phyloP scores from a whole-genome alignment of 2,888 invertebrate genomes.

The Caenorhabditis becei region DNA sequence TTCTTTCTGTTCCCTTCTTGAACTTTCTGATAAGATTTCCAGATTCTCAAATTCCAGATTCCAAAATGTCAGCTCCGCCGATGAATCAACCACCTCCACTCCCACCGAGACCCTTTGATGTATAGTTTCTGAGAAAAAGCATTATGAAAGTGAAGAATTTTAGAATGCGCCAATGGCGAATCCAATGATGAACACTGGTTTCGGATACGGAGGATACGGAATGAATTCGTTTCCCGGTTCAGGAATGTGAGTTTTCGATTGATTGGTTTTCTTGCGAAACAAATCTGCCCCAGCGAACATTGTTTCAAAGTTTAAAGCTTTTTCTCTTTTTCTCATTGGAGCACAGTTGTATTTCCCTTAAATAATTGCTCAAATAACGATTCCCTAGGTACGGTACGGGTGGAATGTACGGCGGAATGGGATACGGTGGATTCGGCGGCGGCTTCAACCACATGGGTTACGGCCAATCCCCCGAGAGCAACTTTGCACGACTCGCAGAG shows the following conservation, averaged over 20 bases:
- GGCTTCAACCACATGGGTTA: constrained; percentile 57
- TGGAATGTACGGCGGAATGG: constrained; percentile 60
- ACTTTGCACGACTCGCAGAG: constrained; percentile 77
- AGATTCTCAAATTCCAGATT: constrained; percentile 11
- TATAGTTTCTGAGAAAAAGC: background rate
- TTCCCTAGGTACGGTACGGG: constrained; percentile 35
- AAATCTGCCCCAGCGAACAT: too few species aligned
- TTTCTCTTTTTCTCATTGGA: too few species aligned
- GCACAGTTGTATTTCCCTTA: background rate
- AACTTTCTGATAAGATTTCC: constrained; percentile 2
- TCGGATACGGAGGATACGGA: constrained; percentile 63
- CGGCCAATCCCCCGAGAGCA: constrained; percentile 64
- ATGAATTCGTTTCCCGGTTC: constrained; percentile 40
- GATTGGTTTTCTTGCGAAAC: too few species aligned
- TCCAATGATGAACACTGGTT: constrained; percentile 51
- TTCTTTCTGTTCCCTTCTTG: background rate
- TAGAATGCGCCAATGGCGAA: constrained; percentile 43
- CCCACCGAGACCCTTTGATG: constrained; percentile 58
- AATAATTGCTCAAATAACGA: background rate
- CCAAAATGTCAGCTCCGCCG: constrained; percentile 37
- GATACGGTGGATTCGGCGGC: constrained; percentile 62
- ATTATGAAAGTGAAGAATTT: background rate
- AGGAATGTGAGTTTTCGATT: constrained; percentile 36
- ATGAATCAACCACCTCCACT: constrained; percentile 58
- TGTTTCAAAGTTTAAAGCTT: too few species aligned